phyloP scores from a whole-genome alignment of 2,113 vertebrate species.

The Pagrus major region DNA sequence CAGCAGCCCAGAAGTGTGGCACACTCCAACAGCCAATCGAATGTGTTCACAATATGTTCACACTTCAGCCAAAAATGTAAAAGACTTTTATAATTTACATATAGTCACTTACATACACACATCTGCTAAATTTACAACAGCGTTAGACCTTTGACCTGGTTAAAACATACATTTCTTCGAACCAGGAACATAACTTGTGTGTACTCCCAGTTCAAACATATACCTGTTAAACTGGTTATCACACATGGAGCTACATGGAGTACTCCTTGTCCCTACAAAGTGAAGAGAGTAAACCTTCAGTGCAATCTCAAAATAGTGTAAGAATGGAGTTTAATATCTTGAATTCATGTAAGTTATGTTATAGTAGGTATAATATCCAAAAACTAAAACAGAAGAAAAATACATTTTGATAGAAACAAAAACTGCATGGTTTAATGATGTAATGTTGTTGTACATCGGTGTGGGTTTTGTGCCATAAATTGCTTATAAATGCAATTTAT shows the following conservation, averaged over 20 bases:
- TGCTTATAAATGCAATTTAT: not conserved
- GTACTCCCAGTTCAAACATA: not conserved
- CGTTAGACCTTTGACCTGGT: constrained; percentile 47
- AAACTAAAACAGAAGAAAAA: not conserved
- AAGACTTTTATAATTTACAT: not conserved
- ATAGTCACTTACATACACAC: not conserved
- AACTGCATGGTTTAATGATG: not conserved
- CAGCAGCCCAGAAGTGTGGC: constrained; percentile 29
- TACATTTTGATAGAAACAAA: no score
- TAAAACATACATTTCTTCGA: not conserved
- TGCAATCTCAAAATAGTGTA: not conserved
- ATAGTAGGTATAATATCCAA: not conserved
- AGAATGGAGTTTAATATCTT: not conserved
- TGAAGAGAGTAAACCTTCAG: not conserved
- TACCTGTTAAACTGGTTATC: constrained; percentile 42
- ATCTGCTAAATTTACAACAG: not conserved
- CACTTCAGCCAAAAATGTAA: not conserved
- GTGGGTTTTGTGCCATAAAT: not conserved
- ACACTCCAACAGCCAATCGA: constrained; percentile 2
- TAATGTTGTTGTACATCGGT: not conserved
- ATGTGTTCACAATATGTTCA: not conserved
- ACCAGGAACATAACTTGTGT: not conserved
- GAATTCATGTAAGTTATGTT: not conserved
- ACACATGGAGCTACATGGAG: no score
- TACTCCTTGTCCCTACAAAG: not conserved